Base-by-base conservation (phyloP, 2,888 invertebrate genomes). In the Rhagophthalmus giganteus region DNA sequence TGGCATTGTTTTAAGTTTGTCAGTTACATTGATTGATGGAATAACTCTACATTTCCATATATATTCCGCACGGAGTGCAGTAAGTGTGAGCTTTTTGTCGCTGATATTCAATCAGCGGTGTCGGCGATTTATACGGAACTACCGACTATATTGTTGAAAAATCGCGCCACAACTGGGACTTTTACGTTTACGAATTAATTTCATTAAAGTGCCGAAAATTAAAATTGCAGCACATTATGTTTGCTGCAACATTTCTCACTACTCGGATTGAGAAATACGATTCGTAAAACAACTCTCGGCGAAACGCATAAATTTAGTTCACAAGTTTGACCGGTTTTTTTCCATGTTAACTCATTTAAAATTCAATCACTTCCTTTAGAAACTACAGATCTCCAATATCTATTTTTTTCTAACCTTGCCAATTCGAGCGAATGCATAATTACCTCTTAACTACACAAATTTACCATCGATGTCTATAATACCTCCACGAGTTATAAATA, bases 21-120 rank as follows among this genome's bases (percentile, higher is more conserved):
- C 73, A 72, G 71, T 63, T 70, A 72, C 72, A 72, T 70, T 73
- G 74, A 73, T 74, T 71, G 73, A 74, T 74, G 64, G 69, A 67
- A 66, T 67, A 71, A 71, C 65, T 64, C n/a, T n/a, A n/a, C n/a
- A n/a, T n/a, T n/a, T n/a, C n/a, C n/a, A n/a, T n/a, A n/a, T n/a
- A n/a, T n/a, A n/a, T n/a, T n/a, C n/a, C n/a, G n/a, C n/a, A n/a
- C n/a, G n/a, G n/a, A n/a, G n/a, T n/a, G n/a, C n/a, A n/a, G n/a
- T n/a, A n/a, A n/a, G n/a, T n/a, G n/a, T n/a, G n/a, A 60, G 57
- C 61, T 67, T 64, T 67, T 66, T 64, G 48, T 40, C 54, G 55
- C 60, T 55, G 52, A 25, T 33, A 35, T 37, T 13, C 38, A 26
- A 28, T 40, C n/a, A n/a, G n/a, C n/a, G n/a, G n/a, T n/a, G n/a